These are phyloP conservation scores for Odocoileus hemionus DNA, from an alignment of 2,113 vertebrate genomes.

Conservation along the genomic window DNA sequence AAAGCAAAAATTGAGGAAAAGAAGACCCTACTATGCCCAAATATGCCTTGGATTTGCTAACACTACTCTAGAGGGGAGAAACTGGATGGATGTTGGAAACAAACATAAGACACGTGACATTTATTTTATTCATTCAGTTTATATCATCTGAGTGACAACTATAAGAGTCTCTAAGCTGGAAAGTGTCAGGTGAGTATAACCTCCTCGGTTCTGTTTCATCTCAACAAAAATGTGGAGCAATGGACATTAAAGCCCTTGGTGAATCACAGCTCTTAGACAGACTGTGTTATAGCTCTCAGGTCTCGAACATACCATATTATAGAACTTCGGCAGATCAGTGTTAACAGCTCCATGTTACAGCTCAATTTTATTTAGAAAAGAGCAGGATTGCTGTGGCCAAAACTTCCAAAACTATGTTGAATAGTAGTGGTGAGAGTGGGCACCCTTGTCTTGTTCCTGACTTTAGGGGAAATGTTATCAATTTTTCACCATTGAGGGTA, in stretches of 20 bases:
- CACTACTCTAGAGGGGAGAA: not conserved
- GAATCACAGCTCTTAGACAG: rapidly evolving
- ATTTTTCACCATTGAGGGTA: no score
- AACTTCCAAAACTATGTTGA: no score
- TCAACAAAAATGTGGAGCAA: not conserved
- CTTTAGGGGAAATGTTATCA: no score
- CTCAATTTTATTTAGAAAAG: not conserved
- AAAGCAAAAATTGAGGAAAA: not conserved
- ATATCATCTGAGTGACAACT: not conserved
- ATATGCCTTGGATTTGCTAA: not conserved
- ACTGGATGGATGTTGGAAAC: not conserved
- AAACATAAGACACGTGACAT: not conserved
- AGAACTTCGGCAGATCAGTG: not conserved
- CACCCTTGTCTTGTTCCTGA: no score
- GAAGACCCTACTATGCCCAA: not conserved
- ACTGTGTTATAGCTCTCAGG: not conserved
- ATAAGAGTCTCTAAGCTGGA: not conserved
- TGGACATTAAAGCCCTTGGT: not conserved
- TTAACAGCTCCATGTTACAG: not conserved
- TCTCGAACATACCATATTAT: not conserved
- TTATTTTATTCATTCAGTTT: not conserved
- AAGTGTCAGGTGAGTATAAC: not conserved
- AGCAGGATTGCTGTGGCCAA: not conserved
- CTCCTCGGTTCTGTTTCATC: not conserved
- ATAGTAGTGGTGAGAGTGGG: no score